Evolutionary conservation across 2,113 vertebrate genomes (phyloP).

Genomic region (Lathamus discolor): DNA sequence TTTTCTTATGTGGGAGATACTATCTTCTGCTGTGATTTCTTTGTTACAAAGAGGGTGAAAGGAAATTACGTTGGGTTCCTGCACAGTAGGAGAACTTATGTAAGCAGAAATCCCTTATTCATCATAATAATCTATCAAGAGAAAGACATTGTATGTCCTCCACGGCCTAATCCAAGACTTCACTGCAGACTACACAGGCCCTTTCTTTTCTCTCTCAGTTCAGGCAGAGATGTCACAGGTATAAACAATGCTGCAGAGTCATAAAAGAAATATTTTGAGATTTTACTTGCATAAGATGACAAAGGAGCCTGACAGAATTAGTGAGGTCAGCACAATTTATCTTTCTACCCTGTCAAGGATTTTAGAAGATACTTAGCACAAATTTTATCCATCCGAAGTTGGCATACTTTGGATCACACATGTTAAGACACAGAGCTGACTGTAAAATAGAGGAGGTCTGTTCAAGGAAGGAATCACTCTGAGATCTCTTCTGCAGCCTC

Average conservation of each 20-base stretch:
- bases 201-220: neutral
- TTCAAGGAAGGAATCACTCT: neutral
- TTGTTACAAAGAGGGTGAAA: neutral
- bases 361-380: neutral
- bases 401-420: neutral
- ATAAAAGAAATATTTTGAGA: neutral
- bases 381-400: neutral
- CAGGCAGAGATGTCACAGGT: neutral
- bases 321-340: neutral
- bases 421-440: neutral
- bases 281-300: neutral
- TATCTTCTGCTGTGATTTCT: neutral
- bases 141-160: neutral
- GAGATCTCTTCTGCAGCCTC: neutral
- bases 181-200: accelerated
- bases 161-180: neutral
- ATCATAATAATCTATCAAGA: neutral
- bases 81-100: neutral
- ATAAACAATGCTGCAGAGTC: neutral
- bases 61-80: neutral
- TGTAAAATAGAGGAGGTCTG: neutral
- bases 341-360: neutral
- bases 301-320: neutral
- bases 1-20: neutral
- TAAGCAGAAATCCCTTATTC: neutral